Evolutionary conservation across 2,888 invertebrate species (phyloP).

Genomic region (Synanthedon vespiformis): DNA sequence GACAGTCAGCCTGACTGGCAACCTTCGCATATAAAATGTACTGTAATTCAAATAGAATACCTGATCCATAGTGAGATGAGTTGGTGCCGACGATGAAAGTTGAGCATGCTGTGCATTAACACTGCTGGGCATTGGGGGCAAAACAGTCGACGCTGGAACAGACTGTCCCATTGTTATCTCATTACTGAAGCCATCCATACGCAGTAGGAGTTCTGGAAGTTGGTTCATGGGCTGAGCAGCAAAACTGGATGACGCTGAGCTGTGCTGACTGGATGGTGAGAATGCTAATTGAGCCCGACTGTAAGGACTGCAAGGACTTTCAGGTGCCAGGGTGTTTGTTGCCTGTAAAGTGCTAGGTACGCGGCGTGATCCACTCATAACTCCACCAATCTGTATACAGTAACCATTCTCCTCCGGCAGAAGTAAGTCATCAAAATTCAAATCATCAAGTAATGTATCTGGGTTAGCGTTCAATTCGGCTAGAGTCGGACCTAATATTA

Average conservation of each 20-base stretch:
- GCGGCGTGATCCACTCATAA: conserved; percentile 52
- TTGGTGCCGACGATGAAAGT: conserved; percentile 88
- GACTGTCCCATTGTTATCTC: conserved; percentile 74
- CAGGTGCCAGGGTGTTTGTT: conserved; percentile 31
- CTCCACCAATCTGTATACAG: conserved; percentile 62
- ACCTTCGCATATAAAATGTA: too few species aligned
- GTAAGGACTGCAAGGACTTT: conserved; percentile 68
- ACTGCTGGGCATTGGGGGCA: conserved; percentile 53
- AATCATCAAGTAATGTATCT: conserved; percentile 83
- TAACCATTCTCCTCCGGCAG: conserved; percentile 77
- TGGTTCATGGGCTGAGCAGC: conserved; percentile 54
- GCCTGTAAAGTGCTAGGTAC: conserved; percentile 25
- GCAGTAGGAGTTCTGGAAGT: conserved; percentile 76
- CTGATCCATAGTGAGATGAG: conserved; percentile 83
- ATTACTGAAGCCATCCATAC: conserved; percentile 71
- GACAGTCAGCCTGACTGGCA: too few species aligned
- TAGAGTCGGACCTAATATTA: conserved; percentile 85
- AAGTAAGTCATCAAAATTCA: conserved; percentile 87
- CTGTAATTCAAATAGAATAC: conserved; percentile 17
- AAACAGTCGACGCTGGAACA: conserved; percentile 70
- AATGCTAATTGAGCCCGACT: conserved; percentile 64
- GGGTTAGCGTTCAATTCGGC: conserved; percentile 89
- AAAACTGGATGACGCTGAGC: conserved; percentile 65
- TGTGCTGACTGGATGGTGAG: conserved; percentile 77
- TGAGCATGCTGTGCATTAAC: conserved; percentile 69